Percentiles rank a stretch among this genome's conserved stretches.
phyloP scores from a whole-genome alignment of 1,140 invertebrate genomes.

The Aporrectodea caliginosa region DNA sequence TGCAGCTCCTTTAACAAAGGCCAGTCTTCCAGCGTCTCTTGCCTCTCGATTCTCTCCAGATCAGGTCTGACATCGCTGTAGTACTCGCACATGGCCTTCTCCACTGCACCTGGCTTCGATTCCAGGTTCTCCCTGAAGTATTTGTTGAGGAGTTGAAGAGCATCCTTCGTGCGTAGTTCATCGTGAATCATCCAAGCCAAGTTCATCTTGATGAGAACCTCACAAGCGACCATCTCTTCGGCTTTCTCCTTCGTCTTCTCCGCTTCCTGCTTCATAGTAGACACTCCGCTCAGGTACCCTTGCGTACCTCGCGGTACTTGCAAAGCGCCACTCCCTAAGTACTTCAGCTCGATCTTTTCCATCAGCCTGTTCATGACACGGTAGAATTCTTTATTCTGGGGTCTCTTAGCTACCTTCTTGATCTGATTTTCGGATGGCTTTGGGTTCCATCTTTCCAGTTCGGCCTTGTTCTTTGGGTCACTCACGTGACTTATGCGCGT shows the following conservation, averaged over 20 bases:
- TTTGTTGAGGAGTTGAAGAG: not conserved
- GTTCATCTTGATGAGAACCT: not conserved
- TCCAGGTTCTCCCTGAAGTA: not conserved
- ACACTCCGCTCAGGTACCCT: not conserved
- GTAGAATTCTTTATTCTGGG: not conserved
- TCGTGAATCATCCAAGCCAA: not conserved
- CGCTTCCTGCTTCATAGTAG: not conserved
- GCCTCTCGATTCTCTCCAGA: not conserved
- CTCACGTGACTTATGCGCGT: slow-evolving; percentile 30
- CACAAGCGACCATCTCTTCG: not conserved
- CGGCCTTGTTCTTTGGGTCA: slow-evolving; percentile 3
- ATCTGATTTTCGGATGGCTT: slow-evolving; percentile 19
- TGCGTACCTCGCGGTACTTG: not conserved
- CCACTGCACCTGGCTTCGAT: not conserved
- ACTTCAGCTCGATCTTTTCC: not conserved
- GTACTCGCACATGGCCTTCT: not conserved
- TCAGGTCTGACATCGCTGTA: not conserved
- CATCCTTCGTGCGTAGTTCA: not conserved
- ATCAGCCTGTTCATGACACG: not conserved
- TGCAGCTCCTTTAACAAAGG: not conserved
- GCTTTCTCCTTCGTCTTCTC: not conserved
- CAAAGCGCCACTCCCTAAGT: not conserved
- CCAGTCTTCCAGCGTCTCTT: not conserved
- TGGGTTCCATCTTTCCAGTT: slow-evolving; percentile 11
- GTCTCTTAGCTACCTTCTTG: not conserved